Percentiles rank a stretch among this genome's conserved stretches.
Conservation (phyloP, 2,888 invertebrate species). For the Eupithecia insigniata region DNA sequence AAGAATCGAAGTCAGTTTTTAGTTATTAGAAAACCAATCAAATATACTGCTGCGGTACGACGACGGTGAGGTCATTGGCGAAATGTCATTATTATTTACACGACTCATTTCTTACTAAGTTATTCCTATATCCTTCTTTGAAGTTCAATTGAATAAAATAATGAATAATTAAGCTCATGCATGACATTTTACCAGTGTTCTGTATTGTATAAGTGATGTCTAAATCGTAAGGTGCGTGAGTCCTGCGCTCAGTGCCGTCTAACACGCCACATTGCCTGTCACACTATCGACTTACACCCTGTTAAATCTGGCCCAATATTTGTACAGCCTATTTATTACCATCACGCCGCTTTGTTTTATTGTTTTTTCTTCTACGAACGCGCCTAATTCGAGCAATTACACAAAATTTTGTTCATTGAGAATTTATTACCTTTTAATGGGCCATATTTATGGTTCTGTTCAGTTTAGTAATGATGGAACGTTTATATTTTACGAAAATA, state of each 20-base stretch:
- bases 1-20: no score
- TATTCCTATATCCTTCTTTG: not conserved
- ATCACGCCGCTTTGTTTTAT: constrained; percentile 72
- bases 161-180: constrained; percentile 51
- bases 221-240: constrained; percentile 68
- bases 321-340: constrained; percentile 79
- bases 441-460: constrained; percentile 12
- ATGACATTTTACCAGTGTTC: constrained; percentile 57
- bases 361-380: constrained; percentile 68
- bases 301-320: constrained; percentile 81
- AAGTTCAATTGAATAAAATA: not conserved
- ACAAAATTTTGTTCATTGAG: constrained; percentile 65
- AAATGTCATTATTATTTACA: not conserved
- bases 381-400: constrained; percentile 59
- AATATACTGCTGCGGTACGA: no score
- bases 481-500: constrained; percentile 1
- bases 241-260: constrained; percentile 51
- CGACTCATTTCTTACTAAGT: not conserved
- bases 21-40: no score
- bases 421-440: constrained; percentile 49
- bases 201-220: constrained; percentile 65
- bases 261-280: constrained; percentile 78
- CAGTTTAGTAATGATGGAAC: constrained; percentile 13
- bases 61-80: no score
- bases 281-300: constrained; percentile 80